Evolutionary conservation across 2,113 vertebrate genomes (phyloP).

Genomic region (Collichthys lucidus): DNA sequence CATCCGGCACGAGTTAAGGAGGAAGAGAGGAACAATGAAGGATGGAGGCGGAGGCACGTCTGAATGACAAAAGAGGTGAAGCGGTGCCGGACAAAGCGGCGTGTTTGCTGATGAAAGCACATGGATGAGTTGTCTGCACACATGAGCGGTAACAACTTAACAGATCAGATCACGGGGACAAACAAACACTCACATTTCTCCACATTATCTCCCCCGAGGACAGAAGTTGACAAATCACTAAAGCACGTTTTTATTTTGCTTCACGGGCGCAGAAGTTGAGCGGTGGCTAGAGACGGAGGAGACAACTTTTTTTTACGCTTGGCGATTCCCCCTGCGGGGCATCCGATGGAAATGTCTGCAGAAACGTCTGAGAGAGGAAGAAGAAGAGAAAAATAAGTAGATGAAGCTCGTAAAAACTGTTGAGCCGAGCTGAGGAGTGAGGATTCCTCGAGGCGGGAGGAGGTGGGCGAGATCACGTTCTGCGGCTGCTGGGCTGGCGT

Average conservation of each 20-base stretch:
- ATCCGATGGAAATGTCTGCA: slow-evolving; percentile 68
- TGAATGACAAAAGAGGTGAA: slow-evolving; percentile 70
- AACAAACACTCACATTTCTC: slow-evolving; percentile 62
- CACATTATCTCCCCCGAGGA: slow-evolving; percentile 67
- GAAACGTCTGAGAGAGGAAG: slow-evolving; percentile 40
- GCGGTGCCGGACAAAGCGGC: slow-evolving; percentile 20
- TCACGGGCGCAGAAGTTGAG: slow-evolving; percentile 71
- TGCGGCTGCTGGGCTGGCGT: slow-evolving; percentile 23
- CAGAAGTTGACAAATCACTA: slow-evolving; percentile 77
- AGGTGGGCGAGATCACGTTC: slow-evolving; percentile 41
- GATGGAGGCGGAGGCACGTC: slow-evolving; percentile 49
- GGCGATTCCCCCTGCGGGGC: slow-evolving; percentile 62
- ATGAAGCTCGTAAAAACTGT: slow-evolving; percentile 73
- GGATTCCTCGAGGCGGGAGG: slow-evolving; percentile 58
- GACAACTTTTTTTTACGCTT: slow-evolving; percentile 55
- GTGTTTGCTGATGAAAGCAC: slow-evolving; percentile 3
- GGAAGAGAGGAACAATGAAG: slow-evolving; percentile 29
- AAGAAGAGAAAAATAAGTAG: slow-evolving; percentile 43
- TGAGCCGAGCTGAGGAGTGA: slow-evolving; percentile 58
- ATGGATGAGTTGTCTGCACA: slow-evolving; percentile 18
- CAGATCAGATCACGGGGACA: slow-evolving; percentile 50
- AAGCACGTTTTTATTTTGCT: slow-evolving; percentile 75
- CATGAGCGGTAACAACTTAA: slow-evolving; percentile 38
- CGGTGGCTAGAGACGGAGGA: slow-evolving; percentile 29
- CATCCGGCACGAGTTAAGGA: slow-evolving; percentile 46